These are phyloP conservation scores for Apantesis nais DNA, from an alignment of 2,888 invertebrate species.

Conservation along the genomic window DNA sequence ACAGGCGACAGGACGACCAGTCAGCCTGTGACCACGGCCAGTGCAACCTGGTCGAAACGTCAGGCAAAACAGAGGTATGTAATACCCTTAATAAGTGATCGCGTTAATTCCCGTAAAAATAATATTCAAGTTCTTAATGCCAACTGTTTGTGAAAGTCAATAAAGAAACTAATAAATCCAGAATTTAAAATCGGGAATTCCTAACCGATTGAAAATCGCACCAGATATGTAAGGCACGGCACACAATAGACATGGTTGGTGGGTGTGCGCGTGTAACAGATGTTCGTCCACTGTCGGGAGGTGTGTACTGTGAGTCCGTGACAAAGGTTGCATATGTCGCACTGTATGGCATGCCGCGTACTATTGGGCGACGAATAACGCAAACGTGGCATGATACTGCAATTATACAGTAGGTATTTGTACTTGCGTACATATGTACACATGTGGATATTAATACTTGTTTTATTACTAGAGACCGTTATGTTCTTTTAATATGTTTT, in stretches of 20 bases:
- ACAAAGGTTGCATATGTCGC: slow-evolving; percentile 79
- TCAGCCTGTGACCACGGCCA: too few species aligned
- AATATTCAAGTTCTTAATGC: too few species aligned
- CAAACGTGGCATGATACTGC: slow-evolving; percentile 69
- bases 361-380: slow-evolving; percentile 72
- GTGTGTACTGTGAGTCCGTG: slow-evolving; percentile 54
- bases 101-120: too few species aligned
- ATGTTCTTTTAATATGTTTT: not conserved
- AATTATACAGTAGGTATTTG: slow-evolving; percentile 32
- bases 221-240: slow-evolving; percentile 52
- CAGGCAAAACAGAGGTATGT: too few species aligned
- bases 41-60: too few species aligned
- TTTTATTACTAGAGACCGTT: not conserved
- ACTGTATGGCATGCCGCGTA: slow-evolving; percentile 47
- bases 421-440: not conserved
- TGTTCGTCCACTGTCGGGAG: slow-evolving; percentile 65
- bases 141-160: too few species aligned
- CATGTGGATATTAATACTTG: not conserved
- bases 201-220: not conserved
- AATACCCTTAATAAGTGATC: too few species aligned
- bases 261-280: slow-evolving; percentile 80
- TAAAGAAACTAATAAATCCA: not conserved
- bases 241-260: slow-evolving; percentile 61
- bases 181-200: not conserved
- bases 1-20: too few species aligned